Evolutionary conservation across 2,113 vertebrate genomes (phyloP).

Genomic region (Siniperca knerii): DNA sequence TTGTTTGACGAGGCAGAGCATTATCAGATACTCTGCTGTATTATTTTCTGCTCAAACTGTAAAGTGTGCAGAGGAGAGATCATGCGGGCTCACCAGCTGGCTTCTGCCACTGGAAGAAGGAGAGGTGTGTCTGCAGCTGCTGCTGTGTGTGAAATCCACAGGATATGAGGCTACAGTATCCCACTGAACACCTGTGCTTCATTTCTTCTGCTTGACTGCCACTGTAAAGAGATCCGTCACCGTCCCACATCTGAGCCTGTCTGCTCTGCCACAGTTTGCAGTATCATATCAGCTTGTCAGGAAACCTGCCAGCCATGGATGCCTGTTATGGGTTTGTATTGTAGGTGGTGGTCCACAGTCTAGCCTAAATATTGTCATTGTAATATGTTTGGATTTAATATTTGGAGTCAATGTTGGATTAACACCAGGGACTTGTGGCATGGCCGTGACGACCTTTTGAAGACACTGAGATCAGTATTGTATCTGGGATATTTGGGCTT

Average conservation of each 20-base stretch:
- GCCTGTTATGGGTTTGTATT: slow-evolving; percentile 39
- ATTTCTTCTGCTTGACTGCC: slow-evolving; percentile 78
- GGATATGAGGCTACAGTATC: slow-evolving; percentile 73
- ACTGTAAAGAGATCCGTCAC: slow-evolving; percentile 77
- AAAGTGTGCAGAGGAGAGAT: slow-evolving; percentile 37
- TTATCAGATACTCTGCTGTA: slow-evolving; percentile 39
- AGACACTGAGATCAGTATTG: neutral
- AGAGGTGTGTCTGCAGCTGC: slow-evolving; percentile 69
- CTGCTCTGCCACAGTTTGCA: slow-evolving; percentile 45
- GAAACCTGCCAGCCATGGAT: slow-evolving; percentile 54
- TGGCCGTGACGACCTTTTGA: neutral
- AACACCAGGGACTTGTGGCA: neutral
- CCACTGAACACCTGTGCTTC: slow-evolving; percentile 83
- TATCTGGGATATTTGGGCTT: neutral
- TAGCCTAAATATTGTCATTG: slow-evolving; percentile 53
- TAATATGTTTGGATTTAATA: slow-evolving; percentile 43
- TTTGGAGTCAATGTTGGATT: neutral
- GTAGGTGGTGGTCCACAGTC: slow-evolving; percentile 20
- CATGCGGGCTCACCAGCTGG: slow-evolving; percentile 70
- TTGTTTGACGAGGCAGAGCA: slow-evolving; percentile 21
- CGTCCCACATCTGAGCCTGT: slow-evolving; percentile 65
- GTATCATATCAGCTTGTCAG: slow-evolving; percentile 60
- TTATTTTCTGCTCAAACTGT: slow-evolving; percentile 28
- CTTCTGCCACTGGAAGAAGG: slow-evolving; percentile 34
- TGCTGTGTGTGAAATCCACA: slow-evolving; percentile 59